phyloP scores from a whole-genome alignment of 2,797 vertebrate species.

The Tapera naevia region DNA sequence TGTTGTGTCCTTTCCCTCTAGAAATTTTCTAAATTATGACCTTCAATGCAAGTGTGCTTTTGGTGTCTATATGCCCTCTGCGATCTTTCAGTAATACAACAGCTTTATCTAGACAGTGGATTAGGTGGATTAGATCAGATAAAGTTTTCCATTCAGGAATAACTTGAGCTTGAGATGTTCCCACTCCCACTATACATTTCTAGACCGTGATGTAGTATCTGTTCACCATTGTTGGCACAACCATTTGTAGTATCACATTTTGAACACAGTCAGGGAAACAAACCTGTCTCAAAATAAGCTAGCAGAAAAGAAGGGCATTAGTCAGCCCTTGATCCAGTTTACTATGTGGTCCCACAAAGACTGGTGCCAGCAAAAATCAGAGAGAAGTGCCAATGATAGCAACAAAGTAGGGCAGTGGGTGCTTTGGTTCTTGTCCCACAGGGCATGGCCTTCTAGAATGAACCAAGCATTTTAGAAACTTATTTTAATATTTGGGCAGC shows the following conservation, averaged over 20 bases:
- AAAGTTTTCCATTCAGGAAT: neutral
- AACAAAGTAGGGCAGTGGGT: conserved; percentile 46
- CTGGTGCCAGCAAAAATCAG: conserved; percentile 10
- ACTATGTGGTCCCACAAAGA: neutral
- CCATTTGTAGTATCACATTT: neutral
- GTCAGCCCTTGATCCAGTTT: conserved; percentile 12
- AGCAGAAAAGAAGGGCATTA: neutral
- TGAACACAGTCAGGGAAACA: neutral
- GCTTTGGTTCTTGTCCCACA: neutral
- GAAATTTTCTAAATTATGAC: neutral
- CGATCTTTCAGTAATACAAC: neutral
- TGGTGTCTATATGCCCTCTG: neutral
- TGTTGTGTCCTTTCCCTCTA: neutral
- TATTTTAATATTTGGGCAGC: conserved; percentile 63
- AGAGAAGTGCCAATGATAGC: neutral
- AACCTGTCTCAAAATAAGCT: neutral
- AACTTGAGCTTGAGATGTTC: neutral
- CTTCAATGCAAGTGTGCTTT: neutral
- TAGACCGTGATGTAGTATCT: neutral
- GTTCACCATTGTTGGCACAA: neutral
- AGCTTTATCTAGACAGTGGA: neutral
- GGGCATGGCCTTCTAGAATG: conserved; percentile 42
- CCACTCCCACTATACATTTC: neutral
- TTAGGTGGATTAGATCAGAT: neutral
- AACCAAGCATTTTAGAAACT: conserved; percentile 25